Base-by-base conservation (phyloP, 2,113 vertebrate species). In the Neoarius graeffei region DNA sequence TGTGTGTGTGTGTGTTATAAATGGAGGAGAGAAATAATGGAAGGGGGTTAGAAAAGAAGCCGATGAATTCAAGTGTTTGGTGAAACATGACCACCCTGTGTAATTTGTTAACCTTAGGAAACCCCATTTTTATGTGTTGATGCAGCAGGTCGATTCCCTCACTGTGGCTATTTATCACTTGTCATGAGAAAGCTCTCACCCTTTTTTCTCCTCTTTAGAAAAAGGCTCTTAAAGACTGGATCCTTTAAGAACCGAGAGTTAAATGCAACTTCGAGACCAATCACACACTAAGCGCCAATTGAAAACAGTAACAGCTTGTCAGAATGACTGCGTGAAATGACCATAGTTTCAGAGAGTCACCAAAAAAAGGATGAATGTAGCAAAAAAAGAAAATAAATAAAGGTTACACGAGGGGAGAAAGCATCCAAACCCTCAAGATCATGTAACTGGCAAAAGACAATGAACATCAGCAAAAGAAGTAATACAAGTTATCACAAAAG, bases 91-190 rank as follows among this genome's bases (percentile, higher is more conserved):
- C 87, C 27, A 80, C 89, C 82, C 54, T 77, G 69, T 90, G 89
- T 90, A 89, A 91, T 92, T 91, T 92, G 89, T 91, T 88, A 93
- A 92, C 91, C 89, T 88, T 87, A 80, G 88, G 92, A 85, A 76
- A 94, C 93, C 92, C 92, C 90, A 94, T 95, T 95, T 94, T 90
- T 80, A 88, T 91, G 90, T 94, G 92, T 94, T 93, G 94, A 94
- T 94, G 91, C 92, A 91, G 92, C 91, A 93, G 94, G 95, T 94
- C 93, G 93, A 95, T 95, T 93, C 87, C 88, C 90, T 92, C 93
- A 92, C 91, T 69, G 82, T 86, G 87, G 87, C 92, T 92, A 95
- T 96, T 94, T 92, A 94, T 95, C 94, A 94, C 92, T 87, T 90
- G 42, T 42, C 42, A 42, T 42, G 42, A 4, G 42, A 42, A 42